Evolutionary conservation across 2,113 vertebrate species (phyloP), one percentile per base, ranked within the genome.

Genomic region (Perca flavescens): DNA sequence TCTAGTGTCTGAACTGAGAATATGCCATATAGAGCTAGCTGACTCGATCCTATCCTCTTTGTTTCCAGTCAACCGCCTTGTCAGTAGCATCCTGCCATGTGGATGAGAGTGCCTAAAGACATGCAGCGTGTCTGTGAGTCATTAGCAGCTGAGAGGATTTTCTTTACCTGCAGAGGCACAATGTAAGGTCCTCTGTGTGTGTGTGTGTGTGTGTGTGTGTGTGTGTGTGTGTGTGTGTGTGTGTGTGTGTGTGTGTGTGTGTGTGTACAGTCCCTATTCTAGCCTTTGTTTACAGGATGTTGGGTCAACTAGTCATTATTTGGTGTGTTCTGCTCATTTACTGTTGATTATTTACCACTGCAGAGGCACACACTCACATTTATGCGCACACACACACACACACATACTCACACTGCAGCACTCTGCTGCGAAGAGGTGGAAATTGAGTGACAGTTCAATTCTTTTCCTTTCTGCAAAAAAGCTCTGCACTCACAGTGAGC

Each of bases 401-500:
- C 16, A 69, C 40, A 77, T 28, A 61, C 46, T 68, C 25, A 79
- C 60, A 81, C 74, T 25, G 34, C 65, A 36, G 62, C 11, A 57
- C 69, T 76, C 72, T 64, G 11, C 75, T 75, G 68, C 62, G 80
- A 69, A 80, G 74, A 85, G 80, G 71, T 82, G 60, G 64, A 70
- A 67, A 66, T 31, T 89, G 86, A 93, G 57, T 88, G 89, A 87
- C 90, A 92, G 86, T 87, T 87, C 76, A 91, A 88, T 92, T 91
- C 65, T 82, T 88, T 84, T 34, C 74, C 72, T 76, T 71, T 75
- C 52, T 74, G 62, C 47, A 65, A 78, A 78, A 88, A 76, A 67
- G 34, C 75, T 63, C 70, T 34, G 78, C 78, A n/a, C 83, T 74
- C 77, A 68, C 82, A 54, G 69, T 50, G 66, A 84, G 84, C 86